Evolutionary conservation across 1,140 invertebrate genomes (phyloP).

Genomic region (Drosophila watanabei): DNA sequence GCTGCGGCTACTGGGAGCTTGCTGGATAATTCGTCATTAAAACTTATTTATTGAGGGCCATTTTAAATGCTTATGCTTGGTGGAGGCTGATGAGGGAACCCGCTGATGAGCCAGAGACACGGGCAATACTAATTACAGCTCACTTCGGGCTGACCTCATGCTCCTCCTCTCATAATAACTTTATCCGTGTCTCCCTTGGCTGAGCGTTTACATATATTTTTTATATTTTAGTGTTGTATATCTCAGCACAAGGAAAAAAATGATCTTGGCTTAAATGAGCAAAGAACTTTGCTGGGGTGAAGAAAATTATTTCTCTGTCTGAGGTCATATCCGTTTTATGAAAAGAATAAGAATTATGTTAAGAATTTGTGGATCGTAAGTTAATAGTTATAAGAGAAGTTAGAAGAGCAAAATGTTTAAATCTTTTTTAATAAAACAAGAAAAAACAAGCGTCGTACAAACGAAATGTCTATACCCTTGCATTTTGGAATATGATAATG

Average conservation of each 20-base stretch:
- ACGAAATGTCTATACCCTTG: no score
- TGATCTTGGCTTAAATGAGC: conserved; percentile 2
- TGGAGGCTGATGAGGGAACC: conserved; percentile 20
- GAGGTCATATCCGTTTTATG: conserved; percentile 3
- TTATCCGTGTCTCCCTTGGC: conserved; percentile 5
- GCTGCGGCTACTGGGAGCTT: conserved; percentile 41
- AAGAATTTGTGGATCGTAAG: no score
- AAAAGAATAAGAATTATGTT: neutral
- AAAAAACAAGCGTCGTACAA: no score
- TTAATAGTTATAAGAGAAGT: no score
- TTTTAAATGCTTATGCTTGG: conserved; percentile 9
- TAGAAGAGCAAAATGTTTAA: no score
- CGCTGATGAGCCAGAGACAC: conserved; percentile 28
- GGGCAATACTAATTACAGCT: conserved; percentile 15
- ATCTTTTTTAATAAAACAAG: no score
- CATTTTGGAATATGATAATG: no score
- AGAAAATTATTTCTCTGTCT: neutral
- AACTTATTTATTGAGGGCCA: conserved; percentile 17
- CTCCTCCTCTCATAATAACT: conserved; percentile 23
- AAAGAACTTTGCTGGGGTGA: neutral
- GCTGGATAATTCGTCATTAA: conserved; percentile 54
- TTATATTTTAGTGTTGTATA: neutral
- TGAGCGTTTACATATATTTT: neutral
- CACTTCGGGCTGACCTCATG: conserved; percentile 17
- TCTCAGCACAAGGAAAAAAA: neutral